Evolutionary conservation across 2,797 vertebrate species (phyloP).

Genomic region (Siniperca undulata): DNA sequence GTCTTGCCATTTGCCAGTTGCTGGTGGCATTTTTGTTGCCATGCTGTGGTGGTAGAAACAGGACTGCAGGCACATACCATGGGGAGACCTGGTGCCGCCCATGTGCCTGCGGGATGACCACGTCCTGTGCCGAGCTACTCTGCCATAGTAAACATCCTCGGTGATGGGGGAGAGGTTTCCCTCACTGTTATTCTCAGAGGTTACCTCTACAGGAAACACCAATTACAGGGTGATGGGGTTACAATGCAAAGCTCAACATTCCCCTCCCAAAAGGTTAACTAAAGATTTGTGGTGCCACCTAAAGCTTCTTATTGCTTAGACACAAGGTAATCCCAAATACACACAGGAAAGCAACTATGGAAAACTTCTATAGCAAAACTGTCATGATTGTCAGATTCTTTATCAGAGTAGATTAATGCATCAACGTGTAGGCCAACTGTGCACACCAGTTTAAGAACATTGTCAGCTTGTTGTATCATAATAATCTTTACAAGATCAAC

Average conservation of each 20-base stretch:
- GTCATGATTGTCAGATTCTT: not conserved
- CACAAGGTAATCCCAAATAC: slow-evolving; percentile 30
- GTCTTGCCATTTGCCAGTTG: slow-evolving; percentile 58
- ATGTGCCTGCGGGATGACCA: slow-evolving; percentile 86
- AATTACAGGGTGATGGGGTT: slow-evolving; percentile 78
- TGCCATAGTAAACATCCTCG: slow-evolving; percentile 91
- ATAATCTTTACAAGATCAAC: slow-evolving; percentile 35
- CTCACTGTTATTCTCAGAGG: slow-evolving; percentile 95
- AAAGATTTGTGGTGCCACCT: slow-evolving; percentile 15
- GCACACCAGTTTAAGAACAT: slow-evolving; percentile 8
- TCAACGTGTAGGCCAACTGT: slow-evolving; percentile 5
- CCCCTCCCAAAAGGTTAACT: slow-evolving; percentile 30
- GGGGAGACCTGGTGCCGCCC: slow-evolving; percentile 85
- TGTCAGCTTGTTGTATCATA: slow-evolving; percentile 22
- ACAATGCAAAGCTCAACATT: slow-evolving; percentile 69
- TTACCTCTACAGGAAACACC: slow-evolving; percentile 92
- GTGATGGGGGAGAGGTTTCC: slow-evolving; percentile 89
- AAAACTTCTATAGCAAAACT: slow-evolving; percentile 13
- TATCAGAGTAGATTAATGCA: slow-evolving; percentile 1
- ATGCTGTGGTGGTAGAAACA: slow-evolving; percentile 71
- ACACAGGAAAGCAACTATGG: slow-evolving; percentile 26
- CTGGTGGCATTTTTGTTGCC: slow-evolving; percentile 64
- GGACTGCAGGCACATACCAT: slow-evolving; percentile 87
- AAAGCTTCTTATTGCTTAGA: slow-evolving; percentile 18
- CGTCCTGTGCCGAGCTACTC: slow-evolving; percentile 88